Evolutionary conservation across 2,113 vertebrate species (phyloP), one percentile per base, ranked within the genome.

Genomic region (Gavia stellata): DNA sequence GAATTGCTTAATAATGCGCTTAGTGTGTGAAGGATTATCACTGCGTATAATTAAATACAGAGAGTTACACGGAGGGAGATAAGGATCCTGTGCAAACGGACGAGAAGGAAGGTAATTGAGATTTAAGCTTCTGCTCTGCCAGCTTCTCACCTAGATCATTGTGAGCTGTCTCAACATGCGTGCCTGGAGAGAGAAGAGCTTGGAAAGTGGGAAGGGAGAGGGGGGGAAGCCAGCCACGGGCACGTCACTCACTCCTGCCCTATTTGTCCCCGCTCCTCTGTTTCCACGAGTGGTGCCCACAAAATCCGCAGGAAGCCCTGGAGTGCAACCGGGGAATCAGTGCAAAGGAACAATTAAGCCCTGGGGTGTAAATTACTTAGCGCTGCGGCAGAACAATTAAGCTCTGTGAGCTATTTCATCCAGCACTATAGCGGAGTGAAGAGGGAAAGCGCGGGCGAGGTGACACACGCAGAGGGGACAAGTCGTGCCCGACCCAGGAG

Each of bases 71-170:
- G 13, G n/a, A 34, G 38, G 34, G 66, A 67, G 75, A 84, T 97
- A 97, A 97, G 59, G 86, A 95, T 95, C 94, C 95, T 53, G 67
- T 28, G 79, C 92, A 86, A 97, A 88, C 3, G 66, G 93, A 88
- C 33, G 23, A 88, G 84, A 23, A 91, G 84, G 81, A 80, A 93
- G 50, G 50, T 86, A 94, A 96, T 78, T 95, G 94, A 90, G 81
- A 95, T 88, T 50, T 77, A 55, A 61, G 92, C 50, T 89, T 63
- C 83, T 96, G 45, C 75, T 74, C 56, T 91, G 94, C 91, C 95
- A 94, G 74, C 73, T 95, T 74, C 89, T 97, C 89, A 53, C 65
- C 73, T 36, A 61, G 77, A 73, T 92, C 88, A 36, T 10, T 21
- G 68, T 1, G 18, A 95, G 70, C 55, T 97, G 95, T 70, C 92